phyloP scores from a whole-genome alignment of 2,113 vertebrate species.

The Nematolebias whitei region DNA sequence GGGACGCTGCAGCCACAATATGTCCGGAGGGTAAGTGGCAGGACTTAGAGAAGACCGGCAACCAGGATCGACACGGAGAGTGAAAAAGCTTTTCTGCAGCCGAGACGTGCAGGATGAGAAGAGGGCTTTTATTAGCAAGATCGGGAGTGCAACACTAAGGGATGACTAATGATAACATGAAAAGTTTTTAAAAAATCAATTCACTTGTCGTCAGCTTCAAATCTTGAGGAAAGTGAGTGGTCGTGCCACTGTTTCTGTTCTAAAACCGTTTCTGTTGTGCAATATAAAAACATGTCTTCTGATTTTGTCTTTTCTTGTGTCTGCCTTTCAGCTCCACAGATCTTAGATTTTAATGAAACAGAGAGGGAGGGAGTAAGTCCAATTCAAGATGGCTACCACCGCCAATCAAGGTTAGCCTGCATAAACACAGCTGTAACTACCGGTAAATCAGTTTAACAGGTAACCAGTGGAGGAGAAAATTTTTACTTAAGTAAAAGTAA shows the following conservation, averaged over 20 bases:
- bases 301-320: too few species aligned
- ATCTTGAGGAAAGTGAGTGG: constrained; percentile 31
- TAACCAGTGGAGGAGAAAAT: too few species aligned
- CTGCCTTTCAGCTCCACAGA: too few species aligned
- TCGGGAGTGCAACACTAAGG: constrained; percentile 2
- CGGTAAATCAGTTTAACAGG: too few species aligned
- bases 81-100: constrained; percentile 34
- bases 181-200: constrained; percentile 67
- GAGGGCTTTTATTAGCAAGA: constrained; percentile 11
- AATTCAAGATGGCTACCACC: too few species aligned
- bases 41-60: constrained; percentile 25
- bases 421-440: too few species aligned
- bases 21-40: constrained; percentile 46
- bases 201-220: constrained; percentile 47
- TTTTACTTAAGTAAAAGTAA: too few species aligned
- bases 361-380: too few species aligned
- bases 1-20: constrained; percentile 26
- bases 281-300: too few species aligned
- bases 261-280: constrained; percentile 36
- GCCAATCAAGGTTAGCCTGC: too few species aligned
- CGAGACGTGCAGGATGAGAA: constrained; percentile 17
- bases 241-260: constrained; percentile 9
- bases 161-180: constrained; percentile 29
- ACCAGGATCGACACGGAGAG: constrained; percentile 15
- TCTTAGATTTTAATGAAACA: too few species aligned